phyloP scores from a whole-genome alignment of 64 coral and sea anemone genomes.

The Acropora tenuis region DNA sequence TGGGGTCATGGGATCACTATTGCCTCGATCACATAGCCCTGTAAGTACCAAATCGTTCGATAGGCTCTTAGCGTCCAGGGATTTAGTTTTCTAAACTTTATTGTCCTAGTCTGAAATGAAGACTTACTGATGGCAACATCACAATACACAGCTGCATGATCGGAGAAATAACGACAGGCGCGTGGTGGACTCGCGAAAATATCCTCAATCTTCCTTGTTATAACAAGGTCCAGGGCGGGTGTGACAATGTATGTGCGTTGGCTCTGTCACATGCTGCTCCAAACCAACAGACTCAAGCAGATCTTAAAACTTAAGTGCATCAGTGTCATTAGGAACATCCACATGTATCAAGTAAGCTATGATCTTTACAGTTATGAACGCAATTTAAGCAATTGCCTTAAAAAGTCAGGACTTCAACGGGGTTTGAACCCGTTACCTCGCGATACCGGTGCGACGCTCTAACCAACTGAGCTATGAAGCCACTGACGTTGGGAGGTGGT shows the following conservation, averaged over 20 bases:
- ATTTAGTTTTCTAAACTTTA: background rate
- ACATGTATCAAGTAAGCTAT: no score
- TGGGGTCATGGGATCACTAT: conserved; percentile 6
- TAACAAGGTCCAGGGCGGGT: conserved; percentile 10
- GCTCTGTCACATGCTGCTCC: conserved; percentile 18
- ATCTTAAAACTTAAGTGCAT: conserved; percentile 21
- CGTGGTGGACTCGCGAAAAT: background rate
- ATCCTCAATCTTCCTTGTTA: conserved; percentile 15
- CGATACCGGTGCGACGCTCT: no score
- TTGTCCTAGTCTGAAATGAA: background rate
- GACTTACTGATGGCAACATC: conserved; percentile 10
- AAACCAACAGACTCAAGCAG: conserved; percentile 6
- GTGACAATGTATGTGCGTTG: conserved; percentile 22
- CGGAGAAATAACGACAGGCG: background rate
- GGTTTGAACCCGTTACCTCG: no score
- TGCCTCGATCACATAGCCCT: conserved; percentile 13
- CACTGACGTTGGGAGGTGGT: no score
- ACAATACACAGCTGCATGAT: conserved; percentile 5
- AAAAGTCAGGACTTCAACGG: no score
- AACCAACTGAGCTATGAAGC: no score
- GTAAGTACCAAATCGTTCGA: conserved; percentile 2
- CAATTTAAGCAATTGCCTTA: no score
- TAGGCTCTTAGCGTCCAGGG: conserved; percentile 1
- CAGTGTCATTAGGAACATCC: background rate
- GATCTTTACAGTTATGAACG: no score